phyloP scores from a whole-genome alignment of 2,797 vertebrate genomes.

The Malacoraja senta region DNA sequence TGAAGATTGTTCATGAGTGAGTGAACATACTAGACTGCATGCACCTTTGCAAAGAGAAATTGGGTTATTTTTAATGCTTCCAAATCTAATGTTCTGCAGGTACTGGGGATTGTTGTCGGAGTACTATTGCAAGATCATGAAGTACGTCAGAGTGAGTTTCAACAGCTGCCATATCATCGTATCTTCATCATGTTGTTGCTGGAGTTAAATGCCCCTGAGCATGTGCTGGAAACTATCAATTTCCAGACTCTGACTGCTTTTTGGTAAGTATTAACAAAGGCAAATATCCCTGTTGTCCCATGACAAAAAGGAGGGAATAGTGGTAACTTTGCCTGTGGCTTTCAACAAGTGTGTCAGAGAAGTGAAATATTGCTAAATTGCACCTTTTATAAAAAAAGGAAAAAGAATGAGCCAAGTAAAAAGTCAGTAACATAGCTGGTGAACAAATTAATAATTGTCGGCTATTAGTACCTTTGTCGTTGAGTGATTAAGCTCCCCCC shows the following conservation, averaged over 20 bases:
- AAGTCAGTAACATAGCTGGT: no score
- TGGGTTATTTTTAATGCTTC: background rate
- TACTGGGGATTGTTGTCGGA: slow-evolving; percentile 93
- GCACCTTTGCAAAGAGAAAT: background rate
- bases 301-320: no score
- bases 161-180: slow-evolving; percentile 93
- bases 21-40: background rate
- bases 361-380: no score
- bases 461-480: no score
- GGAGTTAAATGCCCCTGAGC: slow-evolving; percentile 95
- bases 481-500: no score
- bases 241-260: slow-evolving; percentile 98
- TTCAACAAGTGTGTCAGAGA: no score
- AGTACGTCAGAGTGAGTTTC: slow-evolving; percentile 93
- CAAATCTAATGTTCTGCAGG: slow-evolving; percentile 56
- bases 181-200: slow-evolving; percentile 97
- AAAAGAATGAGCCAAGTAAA: no score
- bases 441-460: no score
- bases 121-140: slow-evolving; percentile 96
- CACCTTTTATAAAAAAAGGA: no score
- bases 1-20: background rate
- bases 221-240: slow-evolving; percentile 97
- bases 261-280: slow-evolving; percentile 64
- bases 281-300: background rate
- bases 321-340: no score